Evolutionary conservation across 1,140 invertebrate species (phyloP), one percentile per base, ranked within the genome.

Genomic region (Pteromalus puparum): DNA sequence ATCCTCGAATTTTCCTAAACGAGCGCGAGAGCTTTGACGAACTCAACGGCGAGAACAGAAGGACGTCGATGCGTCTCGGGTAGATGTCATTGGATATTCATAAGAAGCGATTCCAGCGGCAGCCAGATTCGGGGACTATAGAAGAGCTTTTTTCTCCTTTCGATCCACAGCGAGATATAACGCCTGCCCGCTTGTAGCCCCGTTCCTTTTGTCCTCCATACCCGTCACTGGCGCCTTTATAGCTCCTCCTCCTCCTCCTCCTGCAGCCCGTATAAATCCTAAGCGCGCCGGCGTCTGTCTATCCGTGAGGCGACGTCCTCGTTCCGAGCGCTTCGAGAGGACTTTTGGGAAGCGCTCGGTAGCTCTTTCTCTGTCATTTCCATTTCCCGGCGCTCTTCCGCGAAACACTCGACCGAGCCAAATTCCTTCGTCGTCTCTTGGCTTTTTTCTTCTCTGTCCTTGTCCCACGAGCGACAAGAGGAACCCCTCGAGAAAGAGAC

Each of bases 341-440:
- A 70, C 68, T 26, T 70, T 70, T 70, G 68, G 68, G 26, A 30
- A 70, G 13, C 68, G 68, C 24, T 61, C 53, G 18, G 34, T n/a
- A n/a, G 53, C 21, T 61, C 53, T 61, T 61, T 61, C 53, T 61
- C 53, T n/a, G 53, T 61, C 53, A 61, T 61, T 61, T 61, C 53
- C 53, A 61, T 61, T 61, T 61, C 53, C 53, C 6, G 21, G 53
- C 48, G 18, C 15, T 15, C 1, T 18, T 15, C 28, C 67, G n/a
- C 68, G 72, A 38, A 74, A 74, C 72, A 38, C 74, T 76, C 74
- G 74, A 76, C 42, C 24, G 46, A 76, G n/a, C 46, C 46, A 53
- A 46, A 76, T 76, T 76, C 68, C 15, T 61, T 13, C 46, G 46
- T 4, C 7, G 53, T n/a, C 53, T 61, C 18, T n/a, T n/a, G n/a